Base-by-base conservation (phyloP, 2,888 invertebrate species). In the Pimpla rufipes region DNA sequence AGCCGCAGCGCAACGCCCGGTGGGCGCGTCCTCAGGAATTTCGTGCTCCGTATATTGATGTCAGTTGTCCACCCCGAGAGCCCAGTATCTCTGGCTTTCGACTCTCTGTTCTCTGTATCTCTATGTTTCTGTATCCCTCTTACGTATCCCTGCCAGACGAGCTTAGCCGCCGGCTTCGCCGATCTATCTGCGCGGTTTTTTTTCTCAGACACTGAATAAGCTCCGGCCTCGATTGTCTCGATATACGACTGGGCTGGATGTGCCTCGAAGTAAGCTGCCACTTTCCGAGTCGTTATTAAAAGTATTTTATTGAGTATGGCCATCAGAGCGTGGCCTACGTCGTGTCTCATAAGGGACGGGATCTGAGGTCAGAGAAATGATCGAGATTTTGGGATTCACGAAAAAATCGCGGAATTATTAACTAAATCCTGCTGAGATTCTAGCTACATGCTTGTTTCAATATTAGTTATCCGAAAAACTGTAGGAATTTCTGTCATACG, bases 1-100 rank as follows among this genome's bases (percentile, higher is more conserved):
- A 71, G 37, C n/a, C 35, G 10, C 18, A 29, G 37, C 74, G 66
- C 47, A 62, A 57, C 62, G 64, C 74, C 78, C 57, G 55, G 45
- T 52, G 79, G 67, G 42, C 52, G 68, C 71, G 62, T 67, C 76
- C 81, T 83, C 80, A 79, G 87, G 88, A 90, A 91, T 90, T 93
- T 88, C 93, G 93, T 93, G 93, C 91, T 79, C 85, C 86, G 93
- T 91, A 92, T 93, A 93, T 93, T 91, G 92, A 93, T 93, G 92
- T 87, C 85, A 75, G 81, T 88, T 87, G 86, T 87, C 89, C 87
- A 83, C 67, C 82, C 77, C 77, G 57, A 18, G 68, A 66, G 35
- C 64, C 71, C 37, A 47, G 50, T 78, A 55, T 68, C 70, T 59
- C 59, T 71, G 71, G 74, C 47, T 74, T 79, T 70, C 37, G 64